Evolutionary conservation across 2,888 invertebrate genomes (phyloP).

Genomic region (Cepaea hortensis): DNA sequence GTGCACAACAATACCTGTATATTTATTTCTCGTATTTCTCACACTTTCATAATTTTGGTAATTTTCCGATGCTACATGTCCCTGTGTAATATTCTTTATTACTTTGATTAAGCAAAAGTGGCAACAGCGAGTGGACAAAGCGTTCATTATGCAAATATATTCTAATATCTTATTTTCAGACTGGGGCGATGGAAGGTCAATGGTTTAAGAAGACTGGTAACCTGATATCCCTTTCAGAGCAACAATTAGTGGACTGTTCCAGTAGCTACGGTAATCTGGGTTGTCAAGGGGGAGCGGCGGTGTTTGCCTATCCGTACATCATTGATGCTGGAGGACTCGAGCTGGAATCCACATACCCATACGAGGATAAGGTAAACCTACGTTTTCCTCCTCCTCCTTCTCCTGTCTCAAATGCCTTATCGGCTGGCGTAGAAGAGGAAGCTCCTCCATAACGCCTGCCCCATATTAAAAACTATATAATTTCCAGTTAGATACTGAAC

Average conservation of each 20-base stretch:
- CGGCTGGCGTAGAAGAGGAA: no score
- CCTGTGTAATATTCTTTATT: no score
- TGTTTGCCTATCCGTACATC: constrained; percentile 78
- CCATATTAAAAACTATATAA: no score
- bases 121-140: no score
- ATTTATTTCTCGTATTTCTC: no score
- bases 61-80: no score
- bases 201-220: constrained; percentile 79
- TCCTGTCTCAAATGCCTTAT: not conserved
- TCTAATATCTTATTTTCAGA: constrained; percentile 78
- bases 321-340: constrained; percentile 78
- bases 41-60: no score
- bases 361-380: constrained; percentile 66
- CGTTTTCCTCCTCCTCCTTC: not conserved
- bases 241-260: constrained; percentile 77
- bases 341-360: constrained; percentile 74
- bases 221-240: constrained; percentile 78
- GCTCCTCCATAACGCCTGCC: no score
- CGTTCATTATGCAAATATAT: no score
- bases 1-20: no score
- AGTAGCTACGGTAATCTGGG: constrained; percentile 76
- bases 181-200: constrained; percentile 80
- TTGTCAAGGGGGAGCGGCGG: constrained; percentile 78
- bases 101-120: no score
- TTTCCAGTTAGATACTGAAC: no score